Evolutionary conservation across 1,140 invertebrate genomes (phyloP).

Genomic region (Homarus americanus): DNA sequence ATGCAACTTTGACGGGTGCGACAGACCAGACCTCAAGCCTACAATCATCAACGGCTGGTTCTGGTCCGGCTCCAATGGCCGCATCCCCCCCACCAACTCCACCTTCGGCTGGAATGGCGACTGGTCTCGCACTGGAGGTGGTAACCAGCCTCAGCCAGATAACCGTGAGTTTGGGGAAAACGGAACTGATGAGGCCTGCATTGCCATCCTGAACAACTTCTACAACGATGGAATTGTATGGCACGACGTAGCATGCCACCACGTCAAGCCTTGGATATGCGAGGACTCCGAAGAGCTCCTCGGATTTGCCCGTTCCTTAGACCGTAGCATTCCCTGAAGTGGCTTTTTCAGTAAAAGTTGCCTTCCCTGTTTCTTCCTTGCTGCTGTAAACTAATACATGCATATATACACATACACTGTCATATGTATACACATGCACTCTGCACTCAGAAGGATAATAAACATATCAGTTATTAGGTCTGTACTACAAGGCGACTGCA

Average conservation of each 20-base stretch:
- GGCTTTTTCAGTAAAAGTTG: neutral
- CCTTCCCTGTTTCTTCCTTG: neutral
- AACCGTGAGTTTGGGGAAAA: constrained; percentile 86
- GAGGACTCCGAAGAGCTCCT: constrained; percentile 95
- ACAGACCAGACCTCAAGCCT: constrained; percentile 88
- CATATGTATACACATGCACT: neutral
- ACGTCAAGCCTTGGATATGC: constrained; percentile 94
- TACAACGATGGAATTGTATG: constrained; percentile 95
- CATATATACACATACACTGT: neutral
- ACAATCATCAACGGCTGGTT: constrained; percentile 95
- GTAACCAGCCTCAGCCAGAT: constrained; percentile 90
- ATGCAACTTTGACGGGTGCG: constrained; percentile 94
- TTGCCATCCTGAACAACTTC: constrained; percentile 94
- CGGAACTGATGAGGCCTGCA: constrained; percentile 92
- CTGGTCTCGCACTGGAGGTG: constrained; percentile 92
- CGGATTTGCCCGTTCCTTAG: constrained; percentile 82
- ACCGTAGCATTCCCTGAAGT: constrained; percentile 64
- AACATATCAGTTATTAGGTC: too few relatives aligned
- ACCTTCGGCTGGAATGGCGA: constrained; percentile 85
- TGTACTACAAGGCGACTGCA: too few relatives aligned
- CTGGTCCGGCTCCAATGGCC: constrained; percentile 93
- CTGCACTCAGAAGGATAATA: too few relatives aligned
- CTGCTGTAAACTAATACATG: neutral
- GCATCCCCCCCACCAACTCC: constrained; percentile 91
- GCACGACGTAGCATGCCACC: constrained; percentile 94